phyloP scores from a whole-genome alignment of 2,113 vertebrate species.

The Actinemys pallida region DNA sequence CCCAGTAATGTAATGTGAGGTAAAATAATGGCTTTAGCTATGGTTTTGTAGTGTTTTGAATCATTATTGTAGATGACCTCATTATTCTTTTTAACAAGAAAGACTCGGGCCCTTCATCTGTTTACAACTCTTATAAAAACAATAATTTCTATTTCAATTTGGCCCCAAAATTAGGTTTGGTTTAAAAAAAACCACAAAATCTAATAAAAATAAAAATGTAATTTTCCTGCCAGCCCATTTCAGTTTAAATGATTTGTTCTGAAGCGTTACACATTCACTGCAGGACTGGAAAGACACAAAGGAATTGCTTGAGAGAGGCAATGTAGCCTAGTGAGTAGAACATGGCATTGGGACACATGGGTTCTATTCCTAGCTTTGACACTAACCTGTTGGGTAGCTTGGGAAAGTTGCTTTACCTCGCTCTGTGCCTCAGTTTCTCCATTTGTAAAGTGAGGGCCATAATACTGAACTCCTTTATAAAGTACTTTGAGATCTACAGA shows the following conservation, averaged over 20 bases:
- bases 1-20: neutral
- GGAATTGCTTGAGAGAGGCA: neutral
- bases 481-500: neutral
- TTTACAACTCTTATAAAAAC: conserved; percentile 28
- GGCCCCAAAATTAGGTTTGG: neutral
- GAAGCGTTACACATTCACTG: neutral
- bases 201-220: neutral
- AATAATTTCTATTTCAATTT: neutral
- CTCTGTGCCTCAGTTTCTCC: neutral
- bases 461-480: neutral
- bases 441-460: neutral
- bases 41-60: conserved; percentile 26
- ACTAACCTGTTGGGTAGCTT: neutral
- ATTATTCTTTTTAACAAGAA: neutral
- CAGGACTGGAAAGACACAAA: neutral
- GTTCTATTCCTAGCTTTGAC: neutral
- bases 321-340: neutral
- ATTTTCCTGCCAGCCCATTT: neutral
- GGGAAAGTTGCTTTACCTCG: neutral
- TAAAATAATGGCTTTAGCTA: neutral
- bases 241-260: neutral
- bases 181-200: conserved; percentile 20
- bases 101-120: neutral
- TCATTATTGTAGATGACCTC: fast-evolving
- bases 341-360: neutral